Evolutionary conservation across 2,113 vertebrate species (phyloP), one percentile per base, ranked within the genome.

Genomic region (Ranitomeya variabilis): DNA sequence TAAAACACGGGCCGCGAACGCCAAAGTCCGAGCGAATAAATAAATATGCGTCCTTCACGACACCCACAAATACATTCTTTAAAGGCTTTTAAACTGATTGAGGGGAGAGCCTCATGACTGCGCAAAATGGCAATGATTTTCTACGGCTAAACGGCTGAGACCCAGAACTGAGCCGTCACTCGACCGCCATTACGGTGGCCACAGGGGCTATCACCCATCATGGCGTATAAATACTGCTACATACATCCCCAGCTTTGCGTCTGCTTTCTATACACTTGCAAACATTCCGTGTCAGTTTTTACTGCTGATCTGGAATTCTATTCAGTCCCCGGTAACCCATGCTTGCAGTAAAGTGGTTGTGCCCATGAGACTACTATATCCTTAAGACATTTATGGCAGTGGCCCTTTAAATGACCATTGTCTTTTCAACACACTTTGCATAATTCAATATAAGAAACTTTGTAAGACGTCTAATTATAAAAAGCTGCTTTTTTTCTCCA

Each of bases 11-110:
- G 45, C 52, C 11, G 23, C 88, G 91, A 92, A 92, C 91, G 91
- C 86, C 91, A 90, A 90, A 91, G 91, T 89, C 90, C 89, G 86
- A 91, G 67, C 54, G 89, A 85, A 92, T 92, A 93, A 92, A 92
- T 93, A 92, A 93, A 93, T 89, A 93, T 91, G 89, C 86, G 83
- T 86, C 21, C 81, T 82, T 87, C 85, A 78, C 92, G 86, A 92
- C 88, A 91, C 89, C 57, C 77, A 86, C 90, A 93, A 93, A 92
- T 89, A 90, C 87, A 90, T 91, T 92, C 92, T 91, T 80, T 45
- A 90, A 92, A 91, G 90, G 90, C 90, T 93, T 94, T 93, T 92
- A 92, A 92, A 92, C 90, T 90, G 90, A 92, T 93, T 93, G 93
- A 91, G 80, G 90, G 90, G 90, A 89, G 90, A 83, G 67, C 73